Evolutionary conservation across 23 tunicate species (phyloP).

Genomic region (Ascidia mentula): DNA sequence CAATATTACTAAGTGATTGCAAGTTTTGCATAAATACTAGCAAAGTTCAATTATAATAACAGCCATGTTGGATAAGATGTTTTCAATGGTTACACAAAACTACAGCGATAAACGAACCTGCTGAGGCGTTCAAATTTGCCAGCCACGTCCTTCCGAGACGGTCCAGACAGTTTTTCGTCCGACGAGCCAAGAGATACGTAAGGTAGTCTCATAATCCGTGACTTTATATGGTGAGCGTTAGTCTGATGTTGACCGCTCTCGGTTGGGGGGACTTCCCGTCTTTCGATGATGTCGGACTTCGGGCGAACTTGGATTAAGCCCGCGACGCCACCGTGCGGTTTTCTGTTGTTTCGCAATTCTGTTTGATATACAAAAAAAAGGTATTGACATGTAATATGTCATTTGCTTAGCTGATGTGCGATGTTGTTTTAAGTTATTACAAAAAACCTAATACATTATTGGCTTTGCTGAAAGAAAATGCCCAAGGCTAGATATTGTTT

Average conservation of each 20-base stretch:
- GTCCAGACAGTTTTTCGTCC: neutral
- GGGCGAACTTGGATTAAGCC: neutral
- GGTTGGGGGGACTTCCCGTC: constrained; percentile 69
- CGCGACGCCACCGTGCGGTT: neutral
- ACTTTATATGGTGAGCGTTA: constrained; percentile 14
- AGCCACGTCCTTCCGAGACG: neutral
- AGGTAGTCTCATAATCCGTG: constrained; percentile 34
- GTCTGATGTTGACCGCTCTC: neutral
- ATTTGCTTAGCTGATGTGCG: too few relatives aligned
- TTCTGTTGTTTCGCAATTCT: neutral
- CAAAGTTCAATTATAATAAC: too few relatives aligned
- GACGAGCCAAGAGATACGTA: constrained; percentile 25
- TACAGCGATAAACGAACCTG: constrained; percentile 16
- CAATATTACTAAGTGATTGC: too few relatives aligned
- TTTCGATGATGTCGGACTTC: constrained; percentile 41
- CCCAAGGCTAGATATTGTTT: too few relatives aligned
- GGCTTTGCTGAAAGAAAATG: too few relatives aligned
- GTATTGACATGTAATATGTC: too few relatives aligned
- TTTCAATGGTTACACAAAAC: too few relatives aligned
- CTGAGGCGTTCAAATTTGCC: constrained; percentile 6
- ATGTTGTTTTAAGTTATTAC: too few relatives aligned
- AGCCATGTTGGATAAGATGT: too few relatives aligned
- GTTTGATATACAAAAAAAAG: too few relatives aligned
- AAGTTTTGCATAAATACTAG: too few relatives aligned
- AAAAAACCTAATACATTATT: too few relatives aligned